Conservation (phyloP, 2,113 vertebrate genomes). For the Phrynosoma platyrhinos region DNA sequence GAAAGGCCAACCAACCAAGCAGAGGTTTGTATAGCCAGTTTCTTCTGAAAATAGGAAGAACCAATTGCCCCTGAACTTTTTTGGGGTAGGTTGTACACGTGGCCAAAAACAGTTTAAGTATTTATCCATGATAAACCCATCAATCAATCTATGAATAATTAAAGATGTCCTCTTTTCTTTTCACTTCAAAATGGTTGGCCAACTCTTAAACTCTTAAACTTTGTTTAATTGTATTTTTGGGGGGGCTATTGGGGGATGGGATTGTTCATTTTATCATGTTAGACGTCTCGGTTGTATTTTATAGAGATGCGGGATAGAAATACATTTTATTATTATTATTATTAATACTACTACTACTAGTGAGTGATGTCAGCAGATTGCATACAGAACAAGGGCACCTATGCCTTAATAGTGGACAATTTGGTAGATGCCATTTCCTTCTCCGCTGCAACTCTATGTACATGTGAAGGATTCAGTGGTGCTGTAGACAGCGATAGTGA, state of each 20-base stretch:
- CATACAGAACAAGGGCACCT: not conserved
- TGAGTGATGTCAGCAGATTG: not conserved
- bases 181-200: not conserved
- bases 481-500: not conserved
- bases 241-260: no score
- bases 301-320: no score
- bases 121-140: not conserved
- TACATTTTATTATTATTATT: no score
- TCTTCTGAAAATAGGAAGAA: conserved; percentile 5
- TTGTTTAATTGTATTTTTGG: no score
- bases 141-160: no score
- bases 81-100: not conserved
- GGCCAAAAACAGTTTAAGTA: not conserved
- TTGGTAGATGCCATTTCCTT: not conserved
- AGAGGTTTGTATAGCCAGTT: not conserved
- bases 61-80: not conserved
- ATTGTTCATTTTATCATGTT: no score
- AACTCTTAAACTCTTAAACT: no score
- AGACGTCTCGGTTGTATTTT: no score
- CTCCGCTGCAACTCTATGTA: not conserved
- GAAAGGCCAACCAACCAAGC: not conserved
- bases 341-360: no score
- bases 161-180: not conserved
- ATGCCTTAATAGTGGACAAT: not conserved
- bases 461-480: not conserved